phyloP scores from a whole-genome alignment of 1,140 invertebrate species.

The Hormaphis cornu region DNA sequence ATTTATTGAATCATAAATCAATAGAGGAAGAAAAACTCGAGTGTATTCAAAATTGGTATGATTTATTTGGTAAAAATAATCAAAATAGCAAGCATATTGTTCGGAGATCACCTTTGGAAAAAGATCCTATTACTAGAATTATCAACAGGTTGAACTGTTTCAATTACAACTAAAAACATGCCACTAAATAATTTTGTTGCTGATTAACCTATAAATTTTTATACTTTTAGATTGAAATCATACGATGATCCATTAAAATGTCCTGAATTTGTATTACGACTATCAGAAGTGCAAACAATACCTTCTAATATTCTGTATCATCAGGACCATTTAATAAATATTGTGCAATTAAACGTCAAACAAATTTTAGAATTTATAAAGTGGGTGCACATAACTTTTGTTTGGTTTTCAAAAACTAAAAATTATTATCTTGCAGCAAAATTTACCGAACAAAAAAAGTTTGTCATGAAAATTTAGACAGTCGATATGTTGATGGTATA shows the following conservation, averaged over 20 bases:
- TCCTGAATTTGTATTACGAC: conserved; percentile 40
- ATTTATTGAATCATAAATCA: conserved; percentile 53
- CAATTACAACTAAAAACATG: too few relatives aligned
- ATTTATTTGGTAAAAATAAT: conserved; percentile 34
- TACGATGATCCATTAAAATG: conserved; percentile 54
- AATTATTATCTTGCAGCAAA: not conserved
- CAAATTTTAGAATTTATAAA: conserved; percentile 15
- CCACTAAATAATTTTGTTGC: not conserved
- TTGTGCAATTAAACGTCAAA: conserved; percentile 12
- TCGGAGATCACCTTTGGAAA: conserved; percentile 28
- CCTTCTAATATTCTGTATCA: not conserved
- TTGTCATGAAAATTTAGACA: conserved; percentile 8
- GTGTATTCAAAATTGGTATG: conserved; percentile 46
- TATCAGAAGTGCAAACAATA: not conserved
- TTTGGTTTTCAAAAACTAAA: not conserved
- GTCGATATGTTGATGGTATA: conserved; percentile 9
- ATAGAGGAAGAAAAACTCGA: conserved; percentile 47
- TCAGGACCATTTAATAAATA: not conserved
- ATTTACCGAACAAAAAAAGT: not conserved
- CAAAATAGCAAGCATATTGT: not conserved
- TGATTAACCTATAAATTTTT: not conserved
- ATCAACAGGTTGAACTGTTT: conserved; percentile 41
- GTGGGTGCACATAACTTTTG: not conserved
- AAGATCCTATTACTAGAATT: conserved; percentile 35
- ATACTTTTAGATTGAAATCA: conserved; percentile 43